A percentile compares a stretch with the other conserved stretches of the same genome.
Conservation (phyloP, 2,888 invertebrate genomes). For the Paralinhomoeus sp. region DNA sequence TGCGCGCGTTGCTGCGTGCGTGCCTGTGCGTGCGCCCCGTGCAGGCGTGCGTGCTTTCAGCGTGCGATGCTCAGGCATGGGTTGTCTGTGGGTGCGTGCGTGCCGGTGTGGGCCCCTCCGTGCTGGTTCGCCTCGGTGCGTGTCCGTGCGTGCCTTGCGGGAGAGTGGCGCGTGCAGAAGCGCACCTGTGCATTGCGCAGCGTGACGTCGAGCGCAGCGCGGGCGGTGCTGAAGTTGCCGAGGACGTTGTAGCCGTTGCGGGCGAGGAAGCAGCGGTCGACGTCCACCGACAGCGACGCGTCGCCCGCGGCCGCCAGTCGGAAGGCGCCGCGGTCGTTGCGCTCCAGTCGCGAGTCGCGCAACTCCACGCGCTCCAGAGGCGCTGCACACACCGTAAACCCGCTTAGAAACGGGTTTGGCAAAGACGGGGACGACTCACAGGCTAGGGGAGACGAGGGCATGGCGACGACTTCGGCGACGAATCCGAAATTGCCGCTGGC, state of each 20-base stretch:
- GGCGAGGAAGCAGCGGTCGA: conserved; percentile 61
- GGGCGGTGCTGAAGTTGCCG: conserved; percentile 75
- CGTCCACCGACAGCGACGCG: conserved; percentile 37
- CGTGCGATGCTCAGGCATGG: no score
- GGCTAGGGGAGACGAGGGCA: conserved; percentile 37
- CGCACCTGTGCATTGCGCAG: conserved; percentile 66
- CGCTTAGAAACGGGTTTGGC: background rate
- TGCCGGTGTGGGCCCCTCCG: no score
- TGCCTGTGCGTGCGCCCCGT: no score
- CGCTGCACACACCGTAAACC: conserved; percentile 35
- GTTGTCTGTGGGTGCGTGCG: no score
- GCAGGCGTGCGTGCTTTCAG: no score
- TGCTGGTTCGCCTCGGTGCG: no score
- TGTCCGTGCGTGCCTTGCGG: no score
- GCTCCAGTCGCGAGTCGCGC: conserved; percentile 50
- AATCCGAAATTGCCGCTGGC: conserved; percentile 83
- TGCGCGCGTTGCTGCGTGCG: no score
- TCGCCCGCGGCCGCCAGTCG: conserved; percentile 74
- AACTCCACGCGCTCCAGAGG: conserved; percentile 74
- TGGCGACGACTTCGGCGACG: conserved; percentile 79
- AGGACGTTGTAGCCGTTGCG: conserved; percentile 67
- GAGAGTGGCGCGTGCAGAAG: no score
- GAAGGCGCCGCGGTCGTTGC: conserved; percentile 65
- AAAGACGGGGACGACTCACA: background rate
- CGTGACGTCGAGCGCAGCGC: conserved; percentile 57